Conservation (phyloP, 1,140 invertebrate genomes). For the Drusus annulatus region DNA sequence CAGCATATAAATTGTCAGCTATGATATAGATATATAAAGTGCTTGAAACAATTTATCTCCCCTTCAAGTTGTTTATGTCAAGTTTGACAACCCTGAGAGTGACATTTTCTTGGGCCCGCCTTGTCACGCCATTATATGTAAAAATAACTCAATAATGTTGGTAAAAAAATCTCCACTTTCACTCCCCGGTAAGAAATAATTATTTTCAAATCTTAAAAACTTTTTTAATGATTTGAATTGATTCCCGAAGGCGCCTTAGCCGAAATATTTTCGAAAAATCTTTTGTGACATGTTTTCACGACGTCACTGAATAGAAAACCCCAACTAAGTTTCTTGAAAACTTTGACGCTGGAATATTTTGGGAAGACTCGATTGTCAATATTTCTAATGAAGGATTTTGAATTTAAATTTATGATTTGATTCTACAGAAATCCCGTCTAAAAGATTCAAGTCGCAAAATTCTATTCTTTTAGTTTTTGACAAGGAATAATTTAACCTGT, state of each 20-base stretch:
- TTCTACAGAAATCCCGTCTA: too few species aligned
- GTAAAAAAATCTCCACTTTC: constrained; percentile 39
- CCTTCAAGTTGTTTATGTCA: background rate
- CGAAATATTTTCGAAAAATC: constrained; percentile 10
- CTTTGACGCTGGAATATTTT: background rate
- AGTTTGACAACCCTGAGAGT: background rate
- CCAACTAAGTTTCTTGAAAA: background rate
- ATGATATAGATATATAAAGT: too few species aligned
- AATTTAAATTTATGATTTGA: too few species aligned
- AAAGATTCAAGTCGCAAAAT: too few species aligned
- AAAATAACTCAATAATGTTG: constrained; percentile 54
- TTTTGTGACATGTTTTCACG: constrained; percentile 28
- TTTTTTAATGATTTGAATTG: constrained; percentile 27
- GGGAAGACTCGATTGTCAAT: too few species aligned
- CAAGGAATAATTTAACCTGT: too few species aligned
- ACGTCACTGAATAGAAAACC: background rate
- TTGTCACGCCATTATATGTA: constrained; percentile 50
- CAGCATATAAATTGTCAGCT: too few species aligned
- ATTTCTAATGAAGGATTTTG: too few species aligned
- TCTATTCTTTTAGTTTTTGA: too few species aligned
- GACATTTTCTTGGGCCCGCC: constrained; percentile 26
- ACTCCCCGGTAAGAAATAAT: constrained; percentile 30
- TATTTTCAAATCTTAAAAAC: constrained; percentile 10
- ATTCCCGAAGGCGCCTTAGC: background rate
- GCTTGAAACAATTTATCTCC: too few species aligned